Percentiles rank a stretch among this genome's conserved stretches.
phyloP scores from a whole-genome alignment of 2,797 vertebrate genomes.

The Prunella strophiata region DNA sequence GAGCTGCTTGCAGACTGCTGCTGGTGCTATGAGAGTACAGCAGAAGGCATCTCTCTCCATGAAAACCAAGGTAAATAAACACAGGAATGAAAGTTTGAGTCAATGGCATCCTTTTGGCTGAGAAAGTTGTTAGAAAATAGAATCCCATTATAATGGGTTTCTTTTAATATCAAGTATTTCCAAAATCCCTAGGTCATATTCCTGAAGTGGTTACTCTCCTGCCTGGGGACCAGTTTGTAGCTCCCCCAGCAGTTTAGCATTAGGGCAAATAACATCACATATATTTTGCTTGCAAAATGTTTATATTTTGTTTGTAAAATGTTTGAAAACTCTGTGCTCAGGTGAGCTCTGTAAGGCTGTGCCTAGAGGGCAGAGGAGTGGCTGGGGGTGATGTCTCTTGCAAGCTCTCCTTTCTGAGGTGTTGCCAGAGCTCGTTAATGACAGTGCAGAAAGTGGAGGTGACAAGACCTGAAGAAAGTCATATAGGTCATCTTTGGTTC shows the following conservation, averaged over 20 bases:
- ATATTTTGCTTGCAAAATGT: neutral
- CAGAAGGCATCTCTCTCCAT: neutral
- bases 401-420: neutral
- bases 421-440: neutral
- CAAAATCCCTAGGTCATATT: neutral
- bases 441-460: neutral
- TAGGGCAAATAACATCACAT: neutral
- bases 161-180: neutral
- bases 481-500: neutral
- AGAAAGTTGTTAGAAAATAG: neutral
- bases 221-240: neutral
- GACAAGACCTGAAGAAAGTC: slow-evolving; percentile 4
- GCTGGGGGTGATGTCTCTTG: neutral
- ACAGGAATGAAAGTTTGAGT: neutral
- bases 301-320: neutral
- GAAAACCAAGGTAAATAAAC: neutral
- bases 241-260: neutral
- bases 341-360: neutral
- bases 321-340: neutral
- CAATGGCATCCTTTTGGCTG: neutral
- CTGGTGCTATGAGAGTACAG: neutral
- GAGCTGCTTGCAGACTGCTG: neutral
- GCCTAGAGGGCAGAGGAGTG: neutral
- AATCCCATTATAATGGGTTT: neutral
- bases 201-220: neutral